Conservation (phyloP, 2,113 vertebrate species). For the Paracanthobrama guichenoti region DNA sequence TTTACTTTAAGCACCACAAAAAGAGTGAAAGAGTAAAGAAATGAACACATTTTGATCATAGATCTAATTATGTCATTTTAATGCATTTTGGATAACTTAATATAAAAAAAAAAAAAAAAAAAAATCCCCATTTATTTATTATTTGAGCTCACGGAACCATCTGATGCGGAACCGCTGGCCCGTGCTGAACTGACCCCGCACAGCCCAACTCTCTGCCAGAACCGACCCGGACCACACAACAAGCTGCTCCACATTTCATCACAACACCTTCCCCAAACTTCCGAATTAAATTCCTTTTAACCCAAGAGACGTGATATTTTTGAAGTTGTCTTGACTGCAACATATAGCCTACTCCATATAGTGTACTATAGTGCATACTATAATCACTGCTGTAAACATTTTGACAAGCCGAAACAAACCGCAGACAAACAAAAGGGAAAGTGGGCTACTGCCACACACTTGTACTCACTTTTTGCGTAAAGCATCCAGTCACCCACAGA, state of each 20-base stretch:
- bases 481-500: conserved; percentile 33
- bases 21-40: not conserved
- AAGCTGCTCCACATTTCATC: conserved; percentile 17
- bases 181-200: not conserved
- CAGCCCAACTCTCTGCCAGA: conserved; percentile 9
- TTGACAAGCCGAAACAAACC: conserved; percentile 29
- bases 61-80: not conserved
- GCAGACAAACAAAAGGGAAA: conserved; percentile 48
- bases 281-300: not conserved
- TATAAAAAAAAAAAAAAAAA: not conserved
- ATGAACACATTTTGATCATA: not conserved
- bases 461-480: conserved; percentile 37
- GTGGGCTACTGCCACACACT: conserved; percentile 1
- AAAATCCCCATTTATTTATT: too few relatives aligned
- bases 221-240: conserved; percentile 36
- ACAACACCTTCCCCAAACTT: conserved; percentile 8
- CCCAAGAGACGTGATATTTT: not conserved
- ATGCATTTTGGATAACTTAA: too few relatives aligned
- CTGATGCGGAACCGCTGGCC: not conserved
- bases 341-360: too few relatives aligned
- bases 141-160: conserved; percentile 14
- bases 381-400: conserved; percentile 7
- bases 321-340: not conserved
- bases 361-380: not conserved
- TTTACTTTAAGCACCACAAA: not conserved